These are phyloP conservation scores for Gymnocheta viridis DNA, from an alignment of 2,888 invertebrate species.

Conservation along the genomic window DNA sequence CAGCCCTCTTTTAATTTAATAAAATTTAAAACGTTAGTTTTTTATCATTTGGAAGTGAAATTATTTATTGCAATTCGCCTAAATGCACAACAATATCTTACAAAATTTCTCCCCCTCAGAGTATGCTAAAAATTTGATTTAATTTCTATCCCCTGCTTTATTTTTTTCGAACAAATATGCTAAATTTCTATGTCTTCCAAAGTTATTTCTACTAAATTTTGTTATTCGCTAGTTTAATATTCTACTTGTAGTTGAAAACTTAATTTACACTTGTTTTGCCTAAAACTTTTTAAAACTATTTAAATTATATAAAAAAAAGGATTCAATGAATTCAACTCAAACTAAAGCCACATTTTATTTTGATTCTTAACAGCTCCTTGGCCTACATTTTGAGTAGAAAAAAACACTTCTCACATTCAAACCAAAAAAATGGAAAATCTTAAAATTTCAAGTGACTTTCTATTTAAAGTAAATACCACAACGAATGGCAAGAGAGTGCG, in stretches of 20 bases:
- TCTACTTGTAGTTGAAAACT: slow-evolving; percentile 14
- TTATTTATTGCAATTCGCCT: no score
- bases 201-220: slow-evolving; percentile 13
- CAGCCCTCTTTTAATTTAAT: no score
- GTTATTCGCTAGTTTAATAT: slow-evolving; percentile 25
- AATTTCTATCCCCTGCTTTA: neutral
- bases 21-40: no score
- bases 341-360: slow-evolving; percentile 38
- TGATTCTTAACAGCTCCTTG: slow-evolving; percentile 42
- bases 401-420: slow-evolving; percentile 2
- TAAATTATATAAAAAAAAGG: slow-evolving; percentile 44
- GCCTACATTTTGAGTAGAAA: slow-evolving; percentile 36
- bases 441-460: slow-evolving; percentile 44
- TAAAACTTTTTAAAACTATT: slow-evolving; percentile 46
- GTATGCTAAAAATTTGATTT: neutral
- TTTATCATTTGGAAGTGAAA: no score
- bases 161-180: no score
- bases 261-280: slow-evolving; percentile 39
- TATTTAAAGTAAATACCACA: slow-evolving; percentile 37
- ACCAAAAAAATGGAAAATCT: neutral
- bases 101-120: neutral
- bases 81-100: no score
- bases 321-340: slow-evolving; percentile 54
- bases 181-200: neutral
- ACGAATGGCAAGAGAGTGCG: slow-evolving; percentile 19